Evolutionary conservation across 2,797 vertebrate species (phyloP).

Genomic region (Xerus rutilus): DNA sequence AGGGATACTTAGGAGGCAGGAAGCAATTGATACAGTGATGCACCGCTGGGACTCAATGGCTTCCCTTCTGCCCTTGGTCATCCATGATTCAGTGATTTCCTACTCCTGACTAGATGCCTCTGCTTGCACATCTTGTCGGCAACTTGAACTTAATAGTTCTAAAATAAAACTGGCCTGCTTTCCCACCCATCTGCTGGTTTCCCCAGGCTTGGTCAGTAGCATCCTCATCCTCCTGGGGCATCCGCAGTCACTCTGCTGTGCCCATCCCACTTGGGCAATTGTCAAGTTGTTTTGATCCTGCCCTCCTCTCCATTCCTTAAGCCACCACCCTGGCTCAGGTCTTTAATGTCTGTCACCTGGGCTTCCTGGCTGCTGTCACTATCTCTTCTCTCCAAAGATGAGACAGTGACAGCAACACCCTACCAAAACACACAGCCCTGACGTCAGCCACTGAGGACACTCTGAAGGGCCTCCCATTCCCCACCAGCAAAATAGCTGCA

Average conservation of each 20-base stretch:
- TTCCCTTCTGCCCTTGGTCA: not conserved
- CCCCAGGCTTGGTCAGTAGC: not conserved
- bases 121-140: not conserved
- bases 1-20: not conserved
- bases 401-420: not conserved
- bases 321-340: not conserved
- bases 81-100: not conserved
- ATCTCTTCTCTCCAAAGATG: not conserved
- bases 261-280: not conserved
- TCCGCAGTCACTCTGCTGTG: not conserved
- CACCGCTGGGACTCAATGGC: not conserved
- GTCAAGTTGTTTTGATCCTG: not conserved
- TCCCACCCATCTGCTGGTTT: not conserved
- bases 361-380: not conserved
- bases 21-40: not conserved
- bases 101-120: not conserved
- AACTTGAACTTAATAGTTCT: constrained; percentile 6
- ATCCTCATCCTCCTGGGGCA: not conserved
- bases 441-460: not conserved
- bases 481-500: not conserved
- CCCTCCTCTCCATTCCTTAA: constrained; percentile 24
- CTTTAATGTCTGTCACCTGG: not conserved
- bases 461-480: not conserved
- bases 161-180: not conserved
- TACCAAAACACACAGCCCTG: not conserved